Evolutionary conservation across 2,797 vertebrate genomes (phyloP).

Genomic region (Margarornis squamiger): DNA sequence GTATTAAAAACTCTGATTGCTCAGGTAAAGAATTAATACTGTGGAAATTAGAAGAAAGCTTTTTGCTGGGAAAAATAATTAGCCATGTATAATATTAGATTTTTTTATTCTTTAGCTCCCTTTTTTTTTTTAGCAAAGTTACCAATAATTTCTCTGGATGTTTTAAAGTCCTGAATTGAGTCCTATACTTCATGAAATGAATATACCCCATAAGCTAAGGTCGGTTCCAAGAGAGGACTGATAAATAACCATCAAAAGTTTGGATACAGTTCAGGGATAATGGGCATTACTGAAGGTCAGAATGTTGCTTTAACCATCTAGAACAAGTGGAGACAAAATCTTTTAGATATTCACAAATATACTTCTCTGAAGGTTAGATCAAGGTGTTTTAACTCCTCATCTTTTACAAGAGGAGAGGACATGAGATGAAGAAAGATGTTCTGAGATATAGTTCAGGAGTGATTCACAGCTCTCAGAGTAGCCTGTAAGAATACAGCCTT

Average conservation of each 20-base stretch:
- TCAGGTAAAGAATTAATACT: not conserved
- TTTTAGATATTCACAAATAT: not conserved
- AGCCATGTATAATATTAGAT: not conserved
- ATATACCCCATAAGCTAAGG: not conserved
- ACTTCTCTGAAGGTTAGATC: not conserved
- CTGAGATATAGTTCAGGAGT: not conserved
- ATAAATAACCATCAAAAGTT: not conserved
- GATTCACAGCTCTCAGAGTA: not conserved
- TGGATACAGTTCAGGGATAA: not conserved
- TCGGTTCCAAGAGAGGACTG: not conserved
- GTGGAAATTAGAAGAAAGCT: not conserved
- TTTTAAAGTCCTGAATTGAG: not conserved
- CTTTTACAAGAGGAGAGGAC: not conserved
- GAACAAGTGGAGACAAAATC: not conserved
- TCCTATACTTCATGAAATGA: not conserved
- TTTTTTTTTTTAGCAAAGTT: not conserved
- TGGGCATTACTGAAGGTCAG: not conserved
- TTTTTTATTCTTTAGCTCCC: not conserved
- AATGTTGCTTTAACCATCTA: not conserved
- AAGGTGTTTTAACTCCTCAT: not conserved
- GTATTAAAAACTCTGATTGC: not conserved
- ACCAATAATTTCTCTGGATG: not conserved
- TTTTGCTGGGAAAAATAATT: not conserved
- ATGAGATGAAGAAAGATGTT: not conserved
- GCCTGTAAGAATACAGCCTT: not conserved